Evolutionary conservation across 2,113 vertebrate genomes (phyloP).

Genomic region (Elgaria multicarinata): DNA sequence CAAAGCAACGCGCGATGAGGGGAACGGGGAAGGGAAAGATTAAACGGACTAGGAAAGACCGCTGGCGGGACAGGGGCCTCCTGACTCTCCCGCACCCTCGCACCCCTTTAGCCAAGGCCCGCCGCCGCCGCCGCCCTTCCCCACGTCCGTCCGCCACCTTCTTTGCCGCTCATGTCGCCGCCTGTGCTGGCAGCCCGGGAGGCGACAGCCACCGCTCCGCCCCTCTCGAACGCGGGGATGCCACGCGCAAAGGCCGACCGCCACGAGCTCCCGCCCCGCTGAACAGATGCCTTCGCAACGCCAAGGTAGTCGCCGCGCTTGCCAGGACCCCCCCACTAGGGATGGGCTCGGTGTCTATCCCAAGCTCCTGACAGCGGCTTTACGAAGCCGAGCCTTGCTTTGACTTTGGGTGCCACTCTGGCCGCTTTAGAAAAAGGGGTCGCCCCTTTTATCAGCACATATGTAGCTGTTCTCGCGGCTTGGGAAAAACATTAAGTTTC

Average conservation of each 20-base stretch:
- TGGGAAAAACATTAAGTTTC: no score
- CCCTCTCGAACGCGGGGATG: neutral
- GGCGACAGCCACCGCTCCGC: neutral
- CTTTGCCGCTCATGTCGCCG: conserved; percentile 68
- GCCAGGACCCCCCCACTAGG: neutral
- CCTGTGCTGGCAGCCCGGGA: neutral
- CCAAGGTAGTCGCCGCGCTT: neutral
- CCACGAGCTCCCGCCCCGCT: neutral
- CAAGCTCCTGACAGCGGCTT: neutral
- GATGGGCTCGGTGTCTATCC: neutral
- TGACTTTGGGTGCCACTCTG: neutral
- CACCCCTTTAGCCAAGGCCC: no score
- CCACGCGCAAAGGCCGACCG: neutral
- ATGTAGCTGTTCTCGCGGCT: neutral
- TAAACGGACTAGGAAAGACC: neutral
- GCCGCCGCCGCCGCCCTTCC: neutral
- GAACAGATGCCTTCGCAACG: no score
- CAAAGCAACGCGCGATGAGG: neutral
- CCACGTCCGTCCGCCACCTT: conserved; percentile 57
- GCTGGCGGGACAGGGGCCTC: neutral
- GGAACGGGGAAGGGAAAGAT: no score
- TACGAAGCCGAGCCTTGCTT: no score
- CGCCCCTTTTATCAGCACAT: neutral
- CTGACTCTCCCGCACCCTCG: neutral
- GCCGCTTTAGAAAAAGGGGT: neutral